Percentiles rank a stretch among this genome's conserved stretches.
phyloP scores from a whole-genome alignment of 2,113 vertebrate genomes.

The Gnathonemus echidnorhynchus region DNA sequence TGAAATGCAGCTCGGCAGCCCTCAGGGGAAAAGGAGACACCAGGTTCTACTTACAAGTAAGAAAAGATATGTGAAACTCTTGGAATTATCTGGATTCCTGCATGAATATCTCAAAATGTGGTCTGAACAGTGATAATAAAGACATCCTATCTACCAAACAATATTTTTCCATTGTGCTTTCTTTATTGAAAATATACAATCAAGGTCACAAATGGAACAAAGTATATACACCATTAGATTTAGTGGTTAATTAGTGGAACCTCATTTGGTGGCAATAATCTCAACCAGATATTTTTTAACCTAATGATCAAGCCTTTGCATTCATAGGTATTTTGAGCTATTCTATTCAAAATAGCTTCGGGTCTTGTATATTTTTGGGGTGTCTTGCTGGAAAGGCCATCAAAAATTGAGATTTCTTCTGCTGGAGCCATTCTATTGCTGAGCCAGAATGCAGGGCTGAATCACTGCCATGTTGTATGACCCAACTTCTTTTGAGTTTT shows the following conservation, averaged over 20 bases:
- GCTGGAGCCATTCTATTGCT: not conserved
- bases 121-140: not conserved
- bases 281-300: not conserved
- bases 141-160: not conserved
- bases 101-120: not conserved
- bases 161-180: not conserved
- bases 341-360: not conserved
- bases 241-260: not conserved
- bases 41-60: not conserved
- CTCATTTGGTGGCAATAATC: not conserved
- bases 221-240: not conserved
- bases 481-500: not conserved
- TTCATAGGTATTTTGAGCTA: not conserved
- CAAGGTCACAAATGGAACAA: not conserved
- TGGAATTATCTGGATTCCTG: not conserved
- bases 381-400: not conserved
- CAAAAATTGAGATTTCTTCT: not conserved
- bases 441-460: not conserved
- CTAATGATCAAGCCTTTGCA: not conserved
- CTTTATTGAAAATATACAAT: not conserved
- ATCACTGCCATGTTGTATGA: not conserved
- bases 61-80: not conserved
- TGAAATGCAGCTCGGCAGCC: not conserved
- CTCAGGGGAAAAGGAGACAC: not conserved
- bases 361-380: not conserved